Conservation (phyloP, 2,797 vertebrate genomes). For the Lacerta bilineata region DNA sequence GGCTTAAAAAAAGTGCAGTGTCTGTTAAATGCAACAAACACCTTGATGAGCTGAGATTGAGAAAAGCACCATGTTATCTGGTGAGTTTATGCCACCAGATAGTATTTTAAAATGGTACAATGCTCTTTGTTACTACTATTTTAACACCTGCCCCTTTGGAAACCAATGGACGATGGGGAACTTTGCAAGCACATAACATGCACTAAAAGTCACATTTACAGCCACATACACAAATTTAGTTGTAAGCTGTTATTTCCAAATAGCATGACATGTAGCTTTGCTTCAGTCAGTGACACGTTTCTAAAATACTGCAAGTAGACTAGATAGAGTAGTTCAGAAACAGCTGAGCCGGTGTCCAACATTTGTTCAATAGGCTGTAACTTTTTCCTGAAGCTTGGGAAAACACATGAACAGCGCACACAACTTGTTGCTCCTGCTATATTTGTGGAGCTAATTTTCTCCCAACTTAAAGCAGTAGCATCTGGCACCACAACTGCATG, state of each 20-base stretch:
- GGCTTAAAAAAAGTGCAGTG: not conserved
- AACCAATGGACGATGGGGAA: not conserved
- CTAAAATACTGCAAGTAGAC: not conserved
- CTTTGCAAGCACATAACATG: not conserved
- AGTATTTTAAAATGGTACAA: not conserved
- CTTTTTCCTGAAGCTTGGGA: not conserved
- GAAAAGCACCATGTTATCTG: not conserved
- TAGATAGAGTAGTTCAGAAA: constrained; percentile 26
- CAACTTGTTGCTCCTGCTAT: not conserved
- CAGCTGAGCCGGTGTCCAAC: not conserved
- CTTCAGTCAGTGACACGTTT: not conserved
- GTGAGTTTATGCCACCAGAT: not conserved
- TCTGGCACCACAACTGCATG: constrained; percentile 27
- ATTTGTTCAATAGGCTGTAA: constrained; percentile 12
- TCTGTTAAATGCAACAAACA: not conserved
- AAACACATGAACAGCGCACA: not conserved
- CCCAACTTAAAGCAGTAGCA: constrained; percentile 9
- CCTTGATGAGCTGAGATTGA: not conserved
- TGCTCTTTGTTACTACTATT: not conserved
- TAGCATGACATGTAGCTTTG: not conserved
- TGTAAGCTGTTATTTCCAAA: not conserved
- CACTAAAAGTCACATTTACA: constrained; percentile 20
- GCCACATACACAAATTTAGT: constrained; percentile 9
- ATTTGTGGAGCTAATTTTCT: not conserved
- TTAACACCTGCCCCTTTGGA: not conserved